phyloP scores from a whole-genome alignment of 2,888 invertebrate species.

The Patella depressa region DNA sequence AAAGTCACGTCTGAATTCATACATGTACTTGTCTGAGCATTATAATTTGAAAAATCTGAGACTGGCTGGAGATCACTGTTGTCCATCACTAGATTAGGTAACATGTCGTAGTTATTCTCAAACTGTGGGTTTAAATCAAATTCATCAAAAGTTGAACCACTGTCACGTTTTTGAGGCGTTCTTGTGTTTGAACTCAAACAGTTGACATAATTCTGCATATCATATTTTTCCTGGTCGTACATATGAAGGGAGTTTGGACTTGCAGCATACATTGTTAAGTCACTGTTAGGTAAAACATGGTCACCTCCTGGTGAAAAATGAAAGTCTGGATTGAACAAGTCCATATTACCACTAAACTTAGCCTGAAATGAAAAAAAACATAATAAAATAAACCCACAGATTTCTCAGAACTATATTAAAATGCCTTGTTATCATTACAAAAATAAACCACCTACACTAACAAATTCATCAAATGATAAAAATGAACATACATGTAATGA shows the following conservation, averaged over 20 bases:
- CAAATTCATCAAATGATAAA: too few relatives aligned
- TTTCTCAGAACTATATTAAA: background rate
- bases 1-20: conserved; percentile 46
- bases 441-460: too few relatives aligned
- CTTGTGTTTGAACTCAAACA: conserved; percentile 13
- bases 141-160: conserved; percentile 34
- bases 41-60: conserved; percentile 18
- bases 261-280: conserved; percentile 48
- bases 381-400: background rate
- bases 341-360: conserved; percentile 31
- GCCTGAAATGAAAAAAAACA: background rate
- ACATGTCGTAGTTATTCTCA: conserved; percentile 33
- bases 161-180: conserved; percentile 21
- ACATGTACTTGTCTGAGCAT: conserved; percentile 29
- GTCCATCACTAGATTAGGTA: background rate
- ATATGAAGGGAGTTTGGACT: conserved; percentile 63
- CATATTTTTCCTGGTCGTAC: conserved; percentile 62
- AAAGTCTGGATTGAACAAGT: conserved; percentile 33
- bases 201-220: conserved; percentile 52
- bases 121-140: conserved; percentile 54
- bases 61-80: conserved; percentile 4
- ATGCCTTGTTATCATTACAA: too few relatives aligned
- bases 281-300: conserved; percentile 39
- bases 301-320: conserved; percentile 34
- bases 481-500: background rate